A percentile compares a stretch with the other conserved stretches of the same genome.
Conservation (phyloP, 1,140 invertebrate species). For the Drosophila lacteicornis region DNA sequence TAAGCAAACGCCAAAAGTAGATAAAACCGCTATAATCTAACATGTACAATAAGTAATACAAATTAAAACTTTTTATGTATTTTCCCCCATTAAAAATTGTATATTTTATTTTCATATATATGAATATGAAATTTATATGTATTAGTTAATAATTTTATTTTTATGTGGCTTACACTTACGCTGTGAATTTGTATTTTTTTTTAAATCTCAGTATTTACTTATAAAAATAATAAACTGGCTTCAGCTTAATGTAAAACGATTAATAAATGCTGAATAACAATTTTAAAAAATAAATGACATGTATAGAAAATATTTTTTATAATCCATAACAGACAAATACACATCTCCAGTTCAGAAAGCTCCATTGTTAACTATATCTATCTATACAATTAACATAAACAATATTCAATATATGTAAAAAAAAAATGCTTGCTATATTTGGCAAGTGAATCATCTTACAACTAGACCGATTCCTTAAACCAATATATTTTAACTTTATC, state of each 20-base stretch:
- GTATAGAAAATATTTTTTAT: background rate
- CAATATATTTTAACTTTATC: background rate
- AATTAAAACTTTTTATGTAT: background rate
- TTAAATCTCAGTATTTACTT: background rate
- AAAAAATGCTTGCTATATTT: background rate
- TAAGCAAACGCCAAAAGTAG: background rate
- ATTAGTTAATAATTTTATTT: background rate
- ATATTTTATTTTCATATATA: background rate
- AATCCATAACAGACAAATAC: background rate
- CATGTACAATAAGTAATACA: background rate
- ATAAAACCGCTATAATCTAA: background rate
- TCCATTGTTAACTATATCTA: background rate
- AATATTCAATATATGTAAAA: background rate
- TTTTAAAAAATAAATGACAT: background rate
- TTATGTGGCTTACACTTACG: background rate
- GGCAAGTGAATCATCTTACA: background rate
- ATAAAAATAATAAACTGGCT: background rate
- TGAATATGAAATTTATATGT: background rate
- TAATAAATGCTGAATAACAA: background rate
- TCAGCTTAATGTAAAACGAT: background rate
- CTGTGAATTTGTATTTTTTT: background rate
- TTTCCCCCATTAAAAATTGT: background rate
- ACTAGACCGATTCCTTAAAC: background rate
- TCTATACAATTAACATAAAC: background rate
- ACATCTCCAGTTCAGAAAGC: background rate